phyloP scores from a whole-genome alignment of 2,888 invertebrate genomes.

The Agrotis exclamationis region DNA sequence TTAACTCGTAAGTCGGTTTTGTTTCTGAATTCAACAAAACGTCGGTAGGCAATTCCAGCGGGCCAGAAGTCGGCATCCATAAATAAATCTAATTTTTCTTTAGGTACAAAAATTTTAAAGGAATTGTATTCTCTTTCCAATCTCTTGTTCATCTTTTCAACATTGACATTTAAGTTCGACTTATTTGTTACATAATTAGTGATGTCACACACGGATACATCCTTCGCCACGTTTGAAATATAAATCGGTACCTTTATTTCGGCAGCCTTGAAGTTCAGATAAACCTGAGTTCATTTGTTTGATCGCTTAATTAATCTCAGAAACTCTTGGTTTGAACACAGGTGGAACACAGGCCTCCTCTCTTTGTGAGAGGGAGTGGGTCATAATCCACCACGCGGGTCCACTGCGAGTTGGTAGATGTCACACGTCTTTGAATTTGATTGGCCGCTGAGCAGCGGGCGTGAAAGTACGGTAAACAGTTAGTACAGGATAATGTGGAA shows the following conservation, averaged over 20 bases:
- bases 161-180: not conserved
- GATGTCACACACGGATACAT: not conserved
- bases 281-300: no score
- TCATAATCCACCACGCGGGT: no score
- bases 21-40: not conserved
- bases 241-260: slow-evolving; percentile 9
- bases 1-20: no score
- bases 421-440: no score
- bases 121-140: not conserved
- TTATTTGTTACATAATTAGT: not conserved
- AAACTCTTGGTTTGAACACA: no score
- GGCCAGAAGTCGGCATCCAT: slow-evolving; percentile 6
- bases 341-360: no score
- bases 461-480: no score
- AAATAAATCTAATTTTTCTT: not conserved
- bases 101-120: not conserved
- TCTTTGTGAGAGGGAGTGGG: no score
- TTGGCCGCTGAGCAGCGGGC: no score
- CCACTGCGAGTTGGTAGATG: no score
- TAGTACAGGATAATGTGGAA: no score
- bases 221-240: slow-evolving; percentile 5
- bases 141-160: not conserved
- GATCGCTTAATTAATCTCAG: no score
- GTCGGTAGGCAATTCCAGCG: not conserved
- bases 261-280: not conserved